Evolutionary conservation across 2,888 invertebrate species (phyloP), one percentile per base, ranked within the genome.

Genomic region (Lasioglossum zephyrum): DNA sequence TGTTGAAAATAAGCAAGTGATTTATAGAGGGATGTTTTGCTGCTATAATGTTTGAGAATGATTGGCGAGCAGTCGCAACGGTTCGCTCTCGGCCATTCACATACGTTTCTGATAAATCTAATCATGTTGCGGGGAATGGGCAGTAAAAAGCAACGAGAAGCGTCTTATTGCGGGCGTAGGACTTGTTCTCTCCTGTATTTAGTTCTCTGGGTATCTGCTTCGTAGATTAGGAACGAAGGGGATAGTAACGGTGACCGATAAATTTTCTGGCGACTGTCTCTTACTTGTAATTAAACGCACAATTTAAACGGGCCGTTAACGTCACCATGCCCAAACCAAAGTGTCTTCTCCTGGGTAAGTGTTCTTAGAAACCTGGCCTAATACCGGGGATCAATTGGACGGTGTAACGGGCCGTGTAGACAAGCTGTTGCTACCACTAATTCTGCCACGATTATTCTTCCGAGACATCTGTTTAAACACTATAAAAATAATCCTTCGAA

Each of bases 281-380:
- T 93, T 94, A 93, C 93, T 93, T 94, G 94, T 94, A 94, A 94
- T 94, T 94, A 94, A 94, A 94, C 93, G 93, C 93, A 94, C 94
- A 94, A 94, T 93, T 94, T 94, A 94, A 94, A 92, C 93, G 91
- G 92, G 91, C 92, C 93, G 92, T 94, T 94, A 94, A 93, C 90
- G 94, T 94, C 94, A 91, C 86, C 93, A 91, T 92, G 91, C 92
- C 89, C 91, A 89, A 92, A 93, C 92, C 90, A 84, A 90, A 90
- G 91, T 87, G 81, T 89, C 85, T 90, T 84, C 81, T 85, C 81
- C 41, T 66, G 66, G 57, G 77, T 75, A 70, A 82, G 60, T 81
- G 79, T 87, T 49, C 87, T 81, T 83, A 78, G 81, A 78, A 81
- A 76, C 69, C 73, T 81, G 44, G 70, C 44, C 79, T 82, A 84